phyloP scores from a whole-genome alignment of 2,113 vertebrate genomes.

The Oryzias woworae region DNA sequence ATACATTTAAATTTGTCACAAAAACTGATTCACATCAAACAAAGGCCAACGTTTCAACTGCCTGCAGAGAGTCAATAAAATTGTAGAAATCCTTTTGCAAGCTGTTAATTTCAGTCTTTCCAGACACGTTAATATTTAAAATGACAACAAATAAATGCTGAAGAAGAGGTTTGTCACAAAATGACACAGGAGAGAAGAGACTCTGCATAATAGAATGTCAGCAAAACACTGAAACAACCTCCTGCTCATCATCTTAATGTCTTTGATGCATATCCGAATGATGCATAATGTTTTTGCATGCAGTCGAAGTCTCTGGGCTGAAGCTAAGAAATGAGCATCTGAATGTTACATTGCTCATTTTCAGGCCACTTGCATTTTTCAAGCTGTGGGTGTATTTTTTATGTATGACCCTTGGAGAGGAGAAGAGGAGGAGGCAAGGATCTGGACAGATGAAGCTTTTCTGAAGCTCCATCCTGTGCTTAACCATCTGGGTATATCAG shows the following conservation, averaged over 20 bases:
- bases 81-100: no score
- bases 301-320: constrained; percentile 9
- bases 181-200: no score
- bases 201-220: background rate
- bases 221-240: background rate
- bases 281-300: constrained; percentile 11
- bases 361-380: background rate
- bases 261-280: constrained; percentile 8
- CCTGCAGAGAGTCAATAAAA: no score
- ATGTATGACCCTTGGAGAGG: constrained; percentile 10
- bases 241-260: background rate
- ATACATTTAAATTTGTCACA: no score
- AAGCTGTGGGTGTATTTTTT: constrained; percentile 8
- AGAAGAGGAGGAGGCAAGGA: constrained; percentile 20
- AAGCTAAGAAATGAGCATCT: constrained; percentile 18
- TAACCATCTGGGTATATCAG: constrained; percentile 51
- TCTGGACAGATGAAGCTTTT: constrained; percentile 36
- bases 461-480: constrained; percentile 18
- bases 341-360: constrained; percentile 28
- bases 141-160: no score
- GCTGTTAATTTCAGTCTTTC: no score
- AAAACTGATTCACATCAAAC: no score
- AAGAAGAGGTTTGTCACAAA: no score
- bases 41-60: no score
- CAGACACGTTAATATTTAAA: no score